phyloP scores from a whole-genome alignment of 2,888 invertebrate species.

The Diarsia mendica region DNA sequence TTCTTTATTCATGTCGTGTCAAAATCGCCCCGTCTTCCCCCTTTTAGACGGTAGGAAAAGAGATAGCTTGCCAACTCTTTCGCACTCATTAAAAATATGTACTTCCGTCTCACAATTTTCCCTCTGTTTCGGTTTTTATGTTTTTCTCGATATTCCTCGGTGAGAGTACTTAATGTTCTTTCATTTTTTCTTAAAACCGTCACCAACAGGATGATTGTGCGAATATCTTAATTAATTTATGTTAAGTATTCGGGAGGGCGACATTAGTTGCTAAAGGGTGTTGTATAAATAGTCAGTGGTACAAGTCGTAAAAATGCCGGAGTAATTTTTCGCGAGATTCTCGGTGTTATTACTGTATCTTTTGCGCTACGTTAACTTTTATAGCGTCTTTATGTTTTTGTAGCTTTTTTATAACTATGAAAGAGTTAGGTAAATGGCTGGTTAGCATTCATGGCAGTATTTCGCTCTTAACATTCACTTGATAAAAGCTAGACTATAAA shows the following conservation, averaged over 20 bases:
- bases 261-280: constrained; percentile 78
- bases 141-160: constrained; percentile 84
- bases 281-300: constrained; percentile 74
- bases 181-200: constrained; percentile 79
- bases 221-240: constrained; percentile 89
- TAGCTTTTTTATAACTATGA: constrained; percentile 69
- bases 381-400: constrained; percentile 72
- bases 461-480: constrained; percentile 49
- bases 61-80: constrained; percentile 86
- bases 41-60: constrained; percentile 81
- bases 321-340: constrained; percentile 77
- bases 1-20: constrained; percentile 90
- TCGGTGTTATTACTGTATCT: constrained; percentile 76
- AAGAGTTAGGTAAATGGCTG: constrained; percentile 71
- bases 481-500: constrained; percentile 47
- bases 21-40: constrained; percentile 85
- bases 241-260: constrained; percentile 82
- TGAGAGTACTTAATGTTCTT: constrained; percentile 79
- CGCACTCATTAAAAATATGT: constrained; percentile 79
- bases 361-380: constrained; percentile 82
- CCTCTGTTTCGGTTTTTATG: constrained; percentile 85
- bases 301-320: constrained; percentile 76
- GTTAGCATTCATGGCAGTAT: constrained; percentile 59
- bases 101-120: constrained; percentile 77
- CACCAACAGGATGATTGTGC: constrained; percentile 85